A percentile compares a stretch with the other conserved stretches of the same genome.
Conservation (phyloP, 2,797 vertebrate species). For the Leuciscus waleckii region DNA sequence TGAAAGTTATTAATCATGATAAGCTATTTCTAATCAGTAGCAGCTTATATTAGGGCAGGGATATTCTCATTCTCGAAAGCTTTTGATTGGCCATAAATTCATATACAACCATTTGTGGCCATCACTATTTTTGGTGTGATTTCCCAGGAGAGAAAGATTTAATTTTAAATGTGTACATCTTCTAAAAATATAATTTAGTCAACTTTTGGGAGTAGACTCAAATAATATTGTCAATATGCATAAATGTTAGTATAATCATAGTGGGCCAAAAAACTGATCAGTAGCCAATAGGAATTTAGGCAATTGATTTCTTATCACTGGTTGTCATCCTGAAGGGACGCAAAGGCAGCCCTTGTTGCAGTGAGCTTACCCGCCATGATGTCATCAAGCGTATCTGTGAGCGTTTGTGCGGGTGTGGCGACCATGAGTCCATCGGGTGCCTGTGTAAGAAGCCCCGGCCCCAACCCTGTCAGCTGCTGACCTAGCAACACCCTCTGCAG, state of each 20-base stretch:
- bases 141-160: background rate
- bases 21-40: background rate
- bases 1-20: background rate
- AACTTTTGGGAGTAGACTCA: background rate
- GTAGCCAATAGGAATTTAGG: background rate
- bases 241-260: background rate
- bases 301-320: background rate
- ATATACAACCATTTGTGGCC: background rate
- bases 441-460: conserved; percentile 86
- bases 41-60: background rate
- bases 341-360: background rate
- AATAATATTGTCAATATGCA: background rate
- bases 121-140: background rate
- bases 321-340: background rate
- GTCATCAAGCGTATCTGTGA: conserved; percentile 99
- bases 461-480: conserved; percentile 86
- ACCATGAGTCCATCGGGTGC: conserved; percentile 98
- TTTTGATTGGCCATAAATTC: background rate
- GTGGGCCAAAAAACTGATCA: background rate
- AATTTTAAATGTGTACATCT: background rate
- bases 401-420: conserved; percentile 98
- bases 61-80: background rate
- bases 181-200: conserved; percentile 2
- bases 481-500: conserved; percentile 93
- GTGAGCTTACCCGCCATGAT: conserved; percentile 91